A percentile compares a stretch with the other conserved stretches of the same genome.
phyloP scores from a whole-genome alignment of 1,140 invertebrate species.

The Mamestra configurata region DNA sequence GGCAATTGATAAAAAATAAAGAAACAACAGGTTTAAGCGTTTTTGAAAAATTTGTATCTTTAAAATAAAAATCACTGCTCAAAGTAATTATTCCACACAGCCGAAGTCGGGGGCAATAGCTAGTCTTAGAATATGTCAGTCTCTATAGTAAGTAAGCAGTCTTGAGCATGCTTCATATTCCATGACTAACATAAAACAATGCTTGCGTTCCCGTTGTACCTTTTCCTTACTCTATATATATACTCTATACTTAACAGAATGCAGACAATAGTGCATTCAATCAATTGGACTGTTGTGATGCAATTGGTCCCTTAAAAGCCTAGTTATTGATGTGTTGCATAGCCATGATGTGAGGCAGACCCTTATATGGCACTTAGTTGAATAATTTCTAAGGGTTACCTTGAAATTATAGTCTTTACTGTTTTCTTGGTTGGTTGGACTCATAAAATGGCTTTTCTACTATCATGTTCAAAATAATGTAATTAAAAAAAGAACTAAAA shows the following conservation, averaged over 20 bases:
- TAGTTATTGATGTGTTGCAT: neutral
- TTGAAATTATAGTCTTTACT: neutral
- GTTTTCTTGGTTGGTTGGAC: too few relatives aligned
- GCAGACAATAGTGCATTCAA: slow-evolving; percentile 26
- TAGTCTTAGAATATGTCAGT: too few relatives aligned
- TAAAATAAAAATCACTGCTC: too few relatives aligned
- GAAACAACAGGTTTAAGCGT: too few relatives aligned
- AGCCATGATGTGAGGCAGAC: neutral
- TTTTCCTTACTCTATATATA: slow-evolving; percentile 2
- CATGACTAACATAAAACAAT: slow-evolving; percentile 24
- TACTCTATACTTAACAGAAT: neutral
- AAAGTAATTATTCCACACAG: too few relatives aligned
- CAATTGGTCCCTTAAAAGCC: neutral
- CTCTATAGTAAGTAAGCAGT: neutral
- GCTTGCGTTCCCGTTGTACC: neutral
- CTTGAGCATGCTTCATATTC: neutral
- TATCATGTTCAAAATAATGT: too few relatives aligned
- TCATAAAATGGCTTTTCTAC: too few relatives aligned
- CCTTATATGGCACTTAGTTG: neutral
- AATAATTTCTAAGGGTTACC: neutral
- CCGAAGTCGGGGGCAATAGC: too few relatives aligned
- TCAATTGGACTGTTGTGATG: neutral
- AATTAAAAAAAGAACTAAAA: too few relatives aligned
- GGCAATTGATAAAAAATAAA: too few relatives aligned
- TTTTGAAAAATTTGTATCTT: too few relatives aligned